Evolutionary conservation across 92 coral and sea anemone genomes (phyloP).

Genomic region (Plumapathes pennacea): DNA sequence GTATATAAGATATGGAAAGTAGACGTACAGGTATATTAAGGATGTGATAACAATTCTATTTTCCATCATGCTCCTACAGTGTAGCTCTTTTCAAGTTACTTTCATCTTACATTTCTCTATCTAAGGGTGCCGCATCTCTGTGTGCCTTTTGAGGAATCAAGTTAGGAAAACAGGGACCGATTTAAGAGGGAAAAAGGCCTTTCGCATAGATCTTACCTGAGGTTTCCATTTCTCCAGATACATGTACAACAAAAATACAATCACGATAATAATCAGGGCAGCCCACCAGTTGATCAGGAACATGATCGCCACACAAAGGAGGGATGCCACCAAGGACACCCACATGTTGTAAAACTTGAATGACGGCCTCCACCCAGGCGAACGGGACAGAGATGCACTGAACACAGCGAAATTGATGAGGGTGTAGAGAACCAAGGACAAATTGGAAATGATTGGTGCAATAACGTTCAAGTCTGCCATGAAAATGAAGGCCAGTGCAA

Average conservation of each 20-base stretch:
- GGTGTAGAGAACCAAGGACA: conserved; percentile 86
- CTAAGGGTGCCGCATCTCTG: too few relatives aligned
- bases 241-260: conserved; percentile 74
- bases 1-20: too few relatives aligned
- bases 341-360: conserved; percentile 87
- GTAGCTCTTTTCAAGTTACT: too few relatives aligned
- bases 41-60: too few relatives aligned
- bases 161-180: too few relatives aligned
- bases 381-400: conserved; percentile 90
- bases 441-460: conserved; percentile 91
- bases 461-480: conserved; percentile 91
- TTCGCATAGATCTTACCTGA: too few relatives aligned
- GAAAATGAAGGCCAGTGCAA: conserved; percentile 77
- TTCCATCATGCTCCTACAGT: too few relatives aligned
- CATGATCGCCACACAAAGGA: conserved; percentile 93
- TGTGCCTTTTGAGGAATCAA: too few relatives aligned
- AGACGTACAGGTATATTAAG: too few relatives aligned
- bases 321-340: conserved; percentile 86
- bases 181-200: too few relatives aligned
- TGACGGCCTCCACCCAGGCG: conserved; percentile 97
- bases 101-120: too few relatives aligned
- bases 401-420: conserved; percentile 93
- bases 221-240: conserved; percentile 89
- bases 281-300: conserved; percentile 99
- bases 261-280: conserved; percentile 79